A percentile compares a stretch with the other conserved stretches of the same genome.
These are phyloP conservation scores for Pogona vitticeps DNA, from an alignment of 2,113 vertebrate genomes.

Conservation along the genomic window DNA sequence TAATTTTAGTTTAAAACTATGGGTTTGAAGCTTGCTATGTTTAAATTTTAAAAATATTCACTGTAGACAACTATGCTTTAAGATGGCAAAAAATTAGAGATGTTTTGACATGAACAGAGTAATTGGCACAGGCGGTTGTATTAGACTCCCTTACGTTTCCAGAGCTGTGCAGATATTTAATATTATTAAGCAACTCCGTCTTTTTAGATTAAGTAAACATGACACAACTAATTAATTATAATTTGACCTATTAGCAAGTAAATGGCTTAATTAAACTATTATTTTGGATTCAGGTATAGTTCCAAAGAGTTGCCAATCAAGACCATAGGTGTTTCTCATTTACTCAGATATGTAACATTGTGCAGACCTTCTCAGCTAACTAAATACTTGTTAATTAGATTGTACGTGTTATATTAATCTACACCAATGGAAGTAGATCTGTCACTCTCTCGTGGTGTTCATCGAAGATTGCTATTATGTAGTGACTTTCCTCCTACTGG, in stretches of 20 bases:
- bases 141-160: neutral
- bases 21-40: neutral
- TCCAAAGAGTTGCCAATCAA: slow-evolving; percentile 1
- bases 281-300: slow-evolving; percentile 20
- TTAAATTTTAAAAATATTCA: neutral
- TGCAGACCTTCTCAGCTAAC: slow-evolving; percentile 24
- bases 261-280: slow-evolving; percentile 19
- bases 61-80: neutral
- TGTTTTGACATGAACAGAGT: neutral
- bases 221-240: slow-evolving; percentile 43
- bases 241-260: slow-evolving; percentile 42
- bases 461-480: slow-evolving; percentile 41
- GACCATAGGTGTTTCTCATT: slow-evolving; percentile 33
- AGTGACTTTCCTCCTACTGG: slow-evolving; percentile 44
- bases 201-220: slow-evolving; percentile 43
- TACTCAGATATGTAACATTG: slow-evolving; percentile 25
- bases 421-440: neutral
- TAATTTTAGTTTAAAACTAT: neutral
- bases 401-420: slow-evolving; percentile 48
- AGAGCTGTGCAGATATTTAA: slow-evolving; percentile 17
- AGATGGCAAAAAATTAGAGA: neutral
- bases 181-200: neutral
- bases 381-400: slow-evolving; percentile 51
- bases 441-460: slow-evolving; percentile 42
- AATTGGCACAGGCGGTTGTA: neutral